phyloP scores from a whole-genome alignment of 2,113 vertebrate species.

The Tympanuchus pallidicinctus region DNA sequence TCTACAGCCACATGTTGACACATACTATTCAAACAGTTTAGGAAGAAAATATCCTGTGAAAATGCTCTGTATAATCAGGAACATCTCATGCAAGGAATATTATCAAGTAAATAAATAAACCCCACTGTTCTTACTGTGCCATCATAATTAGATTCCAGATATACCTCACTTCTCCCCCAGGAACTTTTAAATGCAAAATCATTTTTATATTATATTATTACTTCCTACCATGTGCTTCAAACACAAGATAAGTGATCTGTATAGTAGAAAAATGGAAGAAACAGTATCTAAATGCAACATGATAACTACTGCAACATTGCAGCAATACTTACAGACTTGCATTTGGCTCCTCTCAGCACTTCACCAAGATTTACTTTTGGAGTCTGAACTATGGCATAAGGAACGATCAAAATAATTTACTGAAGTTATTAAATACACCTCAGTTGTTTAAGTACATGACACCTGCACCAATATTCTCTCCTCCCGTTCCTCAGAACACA shows the following conservation, averaged over 20 bases:
- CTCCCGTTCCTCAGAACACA: neutral
- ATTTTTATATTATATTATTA: rapidly evolving
- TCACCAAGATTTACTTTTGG: neutral
- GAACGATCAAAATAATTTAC: neutral
- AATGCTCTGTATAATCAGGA: neutral
- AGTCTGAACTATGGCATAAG: neutral
- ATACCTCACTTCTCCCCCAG: neutral
- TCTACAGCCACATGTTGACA: neutral
- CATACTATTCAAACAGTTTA: neutral
- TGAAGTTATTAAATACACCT: neutral
- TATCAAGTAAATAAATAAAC: neutral
- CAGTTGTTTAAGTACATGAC: neutral
- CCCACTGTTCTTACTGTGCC: neutral
- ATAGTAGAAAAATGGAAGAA: neutral
- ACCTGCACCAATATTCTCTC: neutral
- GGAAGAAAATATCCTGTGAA: neutral
- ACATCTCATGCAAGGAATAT: neutral
- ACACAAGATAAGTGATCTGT: neutral
- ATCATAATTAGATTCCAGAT: neutral
- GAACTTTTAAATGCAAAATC: neutral
- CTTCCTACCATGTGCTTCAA: neutral
- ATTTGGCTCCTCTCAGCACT: neutral
- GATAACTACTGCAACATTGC: neutral
- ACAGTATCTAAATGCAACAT: neutral
- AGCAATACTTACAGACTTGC: neutral